Percentiles rank a stretch among this genome's conserved stretches.
These are phyloP conservation scores for Ormyrus nitidulus DNA, from an alignment of 2,888 invertebrate genomes.

Conservation along the genomic window DNA sequence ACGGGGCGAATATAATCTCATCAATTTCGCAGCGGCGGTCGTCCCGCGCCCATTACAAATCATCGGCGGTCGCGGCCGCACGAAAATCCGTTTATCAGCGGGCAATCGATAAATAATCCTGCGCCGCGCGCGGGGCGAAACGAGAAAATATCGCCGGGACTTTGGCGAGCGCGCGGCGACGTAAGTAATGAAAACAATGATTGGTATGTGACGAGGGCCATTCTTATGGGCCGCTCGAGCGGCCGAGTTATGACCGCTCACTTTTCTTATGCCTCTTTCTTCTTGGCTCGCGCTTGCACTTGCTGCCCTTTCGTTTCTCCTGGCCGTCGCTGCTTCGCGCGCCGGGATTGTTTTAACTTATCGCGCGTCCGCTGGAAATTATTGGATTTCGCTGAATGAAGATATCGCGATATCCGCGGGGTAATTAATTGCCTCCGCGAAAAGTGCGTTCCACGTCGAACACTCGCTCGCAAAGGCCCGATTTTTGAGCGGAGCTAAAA, in stretches of 20 bases:
- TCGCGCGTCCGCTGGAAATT: background rate
- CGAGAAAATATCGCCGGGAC: slow-evolving; percentile 35
- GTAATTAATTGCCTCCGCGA: no score
- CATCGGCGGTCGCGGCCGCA: slow-evolving; percentile 16
- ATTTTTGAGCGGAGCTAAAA: no score
- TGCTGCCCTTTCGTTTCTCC: background rate
- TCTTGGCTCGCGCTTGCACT: background rate
- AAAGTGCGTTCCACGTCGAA: no score
- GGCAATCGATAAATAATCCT: slow-evolving; percentile 51
- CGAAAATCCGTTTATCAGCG: slow-evolving; percentile 42
- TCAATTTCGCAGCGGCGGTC: slow-evolving; percentile 20
- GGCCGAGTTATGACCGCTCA: slow-evolving; percentile 51
- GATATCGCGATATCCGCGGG: background rate
- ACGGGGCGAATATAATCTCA: slow-evolving; percentile 42
- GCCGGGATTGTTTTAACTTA: background rate
- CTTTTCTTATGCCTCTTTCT: slow-evolving; percentile 6
- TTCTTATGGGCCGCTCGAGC: slow-evolving; percentile 65
- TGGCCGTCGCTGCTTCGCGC: background rate
- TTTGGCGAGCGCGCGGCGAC: slow-evolving; percentile 43
- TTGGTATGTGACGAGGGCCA: slow-evolving; percentile 72
- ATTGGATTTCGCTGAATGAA: background rate
- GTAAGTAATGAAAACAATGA: slow-evolving; percentile 73
- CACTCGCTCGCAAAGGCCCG: no score
- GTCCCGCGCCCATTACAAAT: slow-evolving; percentile 51
- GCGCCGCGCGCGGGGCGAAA: background rate